These are phyloP conservation scores for Girardinus metallicus DNA, from an alignment of 2,797 vertebrate species.

Conservation along the genomic window DNA sequence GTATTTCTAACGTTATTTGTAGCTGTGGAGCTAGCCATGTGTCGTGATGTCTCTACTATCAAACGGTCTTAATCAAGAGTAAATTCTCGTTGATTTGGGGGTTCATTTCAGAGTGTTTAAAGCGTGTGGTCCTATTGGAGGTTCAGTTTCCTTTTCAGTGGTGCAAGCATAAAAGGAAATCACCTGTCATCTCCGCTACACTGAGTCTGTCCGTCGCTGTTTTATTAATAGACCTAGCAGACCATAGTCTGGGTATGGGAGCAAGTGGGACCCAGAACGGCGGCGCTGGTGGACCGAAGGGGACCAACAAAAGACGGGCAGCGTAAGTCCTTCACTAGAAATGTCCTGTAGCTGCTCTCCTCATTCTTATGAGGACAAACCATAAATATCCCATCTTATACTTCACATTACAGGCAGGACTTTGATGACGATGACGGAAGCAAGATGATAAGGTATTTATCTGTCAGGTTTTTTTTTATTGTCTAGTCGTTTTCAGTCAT, in stretches of 20 bases:
- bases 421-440: conserved; percentile 92
- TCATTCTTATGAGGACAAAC: not conserved
- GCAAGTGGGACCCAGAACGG: conserved; percentile 81
- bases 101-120: not conserved
- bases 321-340: conserved; percentile 77
- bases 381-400: conserved; percentile 5
- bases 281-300: conserved; percentile 83
- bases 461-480: not conserved
- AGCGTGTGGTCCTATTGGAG: not conserved
- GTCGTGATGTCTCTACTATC: not conserved
- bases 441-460: conserved; percentile 91
- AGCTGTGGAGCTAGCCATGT: conserved; percentile 1
- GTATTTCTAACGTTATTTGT: conserved; percentile 10
- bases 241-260: conserved; percentile 85
- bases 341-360: not conserved
- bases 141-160: conserved; percentile 29
- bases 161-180: conserved; percentile 29
- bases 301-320: conserved; percentile 86
- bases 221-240: conserved; percentile 87
- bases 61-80: not conserved
- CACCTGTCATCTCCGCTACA: conserved; percentile 41
- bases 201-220: conserved; percentile 31
- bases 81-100: not conserved
- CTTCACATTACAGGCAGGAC: conserved; percentile 83
- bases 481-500: not conserved